These are phyloP conservation scores for Nephrocerus scutellatus DNA, from an alignment of 2,888 invertebrate species.

Conservation along the genomic window DNA sequence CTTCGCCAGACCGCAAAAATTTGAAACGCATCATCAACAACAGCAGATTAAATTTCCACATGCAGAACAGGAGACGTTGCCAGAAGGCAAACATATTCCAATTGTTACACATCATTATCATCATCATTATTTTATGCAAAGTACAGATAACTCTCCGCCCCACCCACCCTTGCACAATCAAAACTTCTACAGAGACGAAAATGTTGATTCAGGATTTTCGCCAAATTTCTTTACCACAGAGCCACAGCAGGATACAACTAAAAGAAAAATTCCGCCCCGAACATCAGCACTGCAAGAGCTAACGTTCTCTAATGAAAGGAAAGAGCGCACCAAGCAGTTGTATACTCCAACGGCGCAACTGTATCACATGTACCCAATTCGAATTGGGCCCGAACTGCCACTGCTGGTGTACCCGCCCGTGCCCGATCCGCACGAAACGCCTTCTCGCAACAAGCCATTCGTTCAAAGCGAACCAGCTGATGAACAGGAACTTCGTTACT, in stretches of 20 bases:
- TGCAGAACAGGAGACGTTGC: constrained; percentile 11
- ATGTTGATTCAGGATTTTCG: too few relatives aligned
- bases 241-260: too few relatives aligned
- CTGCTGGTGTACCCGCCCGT: constrained; percentile 26
- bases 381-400: constrained; percentile 23
- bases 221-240: too few relatives aligned
- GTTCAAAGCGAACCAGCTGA: constrained; percentile 36
- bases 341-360: constrained; percentile 21
- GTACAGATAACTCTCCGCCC: constrained; percentile 10
- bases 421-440: constrained; percentile 28
- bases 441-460: constrained; percentile 34
- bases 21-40: constrained; percentile 13
- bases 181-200: too few relatives aligned
- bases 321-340: too few relatives aligned
- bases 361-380: constrained; percentile 22
- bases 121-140: constrained; percentile 45
- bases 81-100: constrained; percentile 10
- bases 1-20: constrained; percentile 27
- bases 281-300: too few relatives aligned
- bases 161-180: too few relatives aligned
- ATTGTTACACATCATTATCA: constrained; percentile 44
- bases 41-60: constrained; percentile 9
- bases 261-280: too few relatives aligned
- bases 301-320: too few relatives aligned
- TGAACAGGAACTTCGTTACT: constrained; percentile 44